Evolutionary conservation across 2,113 vertebrate genomes (phyloP), one percentile per base, ranked within the genome.

Genomic region (Oryctolagus cuniculus): DNA sequence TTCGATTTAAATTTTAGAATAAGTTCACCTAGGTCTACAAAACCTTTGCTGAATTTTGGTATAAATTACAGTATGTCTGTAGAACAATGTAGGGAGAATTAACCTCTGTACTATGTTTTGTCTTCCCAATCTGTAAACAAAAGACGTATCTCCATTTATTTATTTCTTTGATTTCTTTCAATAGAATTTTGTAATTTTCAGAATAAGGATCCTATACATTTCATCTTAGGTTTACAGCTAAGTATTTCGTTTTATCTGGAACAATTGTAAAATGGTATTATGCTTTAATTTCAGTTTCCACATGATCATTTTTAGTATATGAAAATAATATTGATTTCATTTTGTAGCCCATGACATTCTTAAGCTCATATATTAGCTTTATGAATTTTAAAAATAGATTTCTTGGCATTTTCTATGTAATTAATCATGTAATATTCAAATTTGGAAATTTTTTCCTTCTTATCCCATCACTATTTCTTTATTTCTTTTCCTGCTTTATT

Each of bases 1-100:
- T 89, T 89, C 55, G 31, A 81, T 44, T 94, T 73, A 92, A 80
- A 89, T 85, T 92, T 92, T 86, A 82, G 21, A 82, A 63, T 88
- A 49, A 79, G 25, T 10, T 89, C 53, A 8, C 58, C 36, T 55
- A 34, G 87, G 24, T 51, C 64, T 38, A 84, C 29, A 89, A 84
- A 91, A n/a, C 11, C 5, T 58, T 44, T 87, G n/a, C 66, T 85
- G 13, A 69, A 64, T 72, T 88, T 91, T 91, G 29, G n/a, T 29
- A 84, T 0, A 51, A 82, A 64, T 53, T 77, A 9, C 31, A 82
- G 70, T 67, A 87, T 77, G 80, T 36, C 31, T 73, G 58, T 7
- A 83, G 34, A 84, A 38, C 27, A 72, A 78, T 13, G 31, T 70
- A 83, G 16, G 36, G 55, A 81, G 66, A 90, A 44, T 44, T 61